Base-by-base conservation (phyloP, 2,888 invertebrate species). In the Chromoteleia sp. region DNA sequence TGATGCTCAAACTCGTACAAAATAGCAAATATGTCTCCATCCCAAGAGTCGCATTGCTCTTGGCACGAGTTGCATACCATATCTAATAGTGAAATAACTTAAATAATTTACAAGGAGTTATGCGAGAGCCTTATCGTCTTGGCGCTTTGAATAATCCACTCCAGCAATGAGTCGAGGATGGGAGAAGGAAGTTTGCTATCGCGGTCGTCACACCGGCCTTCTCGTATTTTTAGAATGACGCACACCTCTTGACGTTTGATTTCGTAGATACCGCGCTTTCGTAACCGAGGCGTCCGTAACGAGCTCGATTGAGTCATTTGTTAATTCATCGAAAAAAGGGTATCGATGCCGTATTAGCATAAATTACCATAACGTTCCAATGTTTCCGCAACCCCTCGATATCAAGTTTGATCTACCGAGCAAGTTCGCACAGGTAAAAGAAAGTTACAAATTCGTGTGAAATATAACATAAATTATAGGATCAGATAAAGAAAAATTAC, bases 41-140 rank as follows among this genome's bases (percentile, higher is more conserved):
- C 70, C 45, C 67, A 50, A 71, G 33, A 82, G 68, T 79, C 54
- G 54, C 63, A 61, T 79, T 75, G 48, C 73, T 82, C 56, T 58
- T 59, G 68, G 67, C 70, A 61, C 76, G 71, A 73, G 79, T 82
- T 83, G 87, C 89, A 90, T 89, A 87, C 89, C 89, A 86, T 87
- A 87, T 90, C 88, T 89, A 90, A 90, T 90, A 90, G 88, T 86
- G 87, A 89, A 91, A 90, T 90, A 89, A 88, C 89, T 89, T 84
- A 87, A 90, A 90, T 91, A 90, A 90, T 90, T 90, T 88, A 87
- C 85, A 85, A 87, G 86, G 87, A 89, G 87, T 90, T 89, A 90
- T 88, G 89, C 87, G 87, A 88, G 87, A 88, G 86, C 87, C 88
- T 88, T 89, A 89, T 89, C 88, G 88, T 86, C 84, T 86, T 85